Conservation (phyloP, 1,140 invertebrate genomes). For the Parapsyche elsis region DNA sequence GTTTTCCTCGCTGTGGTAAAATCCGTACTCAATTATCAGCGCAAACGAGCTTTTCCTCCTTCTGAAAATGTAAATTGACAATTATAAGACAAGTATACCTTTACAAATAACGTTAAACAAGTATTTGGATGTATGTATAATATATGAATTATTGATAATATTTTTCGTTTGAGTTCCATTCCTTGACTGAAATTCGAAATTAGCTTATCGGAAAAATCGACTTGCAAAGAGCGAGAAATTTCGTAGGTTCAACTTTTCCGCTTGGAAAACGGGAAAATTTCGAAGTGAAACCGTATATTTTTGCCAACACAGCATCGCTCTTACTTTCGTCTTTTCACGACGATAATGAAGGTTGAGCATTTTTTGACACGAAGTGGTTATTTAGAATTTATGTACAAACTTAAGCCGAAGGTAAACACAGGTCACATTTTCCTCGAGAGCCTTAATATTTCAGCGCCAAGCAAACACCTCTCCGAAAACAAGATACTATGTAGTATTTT, state of each 20-base stretch:
- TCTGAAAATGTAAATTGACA: not conserved
- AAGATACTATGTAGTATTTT: constrained; percentile 4
- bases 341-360: constrained; percentile 30
- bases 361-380: constrained; percentile 33
- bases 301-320: not conserved
- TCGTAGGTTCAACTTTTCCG: not conserved
- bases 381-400: constrained; percentile 38
- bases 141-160: not conserved
- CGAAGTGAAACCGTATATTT: constrained; percentile 13
- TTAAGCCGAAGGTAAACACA: constrained; percentile 30
- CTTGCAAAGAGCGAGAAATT: not conserved
- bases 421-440: constrained; percentile 31
- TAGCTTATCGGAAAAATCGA: not conserved
- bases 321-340: not conserved
- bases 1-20: not conserved
- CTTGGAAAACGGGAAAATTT: not conserved
- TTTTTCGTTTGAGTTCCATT: not conserved
- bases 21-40: constrained; percentile 1
- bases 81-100: not conserved
- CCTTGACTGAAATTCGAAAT: not conserved
- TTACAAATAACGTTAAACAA: not conserved
- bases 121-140: not conserved
- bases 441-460: constrained; percentile 24
- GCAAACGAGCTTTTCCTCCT: not conserved
- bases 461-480: constrained; percentile 9